Evolutionary conservation across 2,888 invertebrate species (phyloP).

Genomic region (Pristionchus fissidentatus): DNA sequence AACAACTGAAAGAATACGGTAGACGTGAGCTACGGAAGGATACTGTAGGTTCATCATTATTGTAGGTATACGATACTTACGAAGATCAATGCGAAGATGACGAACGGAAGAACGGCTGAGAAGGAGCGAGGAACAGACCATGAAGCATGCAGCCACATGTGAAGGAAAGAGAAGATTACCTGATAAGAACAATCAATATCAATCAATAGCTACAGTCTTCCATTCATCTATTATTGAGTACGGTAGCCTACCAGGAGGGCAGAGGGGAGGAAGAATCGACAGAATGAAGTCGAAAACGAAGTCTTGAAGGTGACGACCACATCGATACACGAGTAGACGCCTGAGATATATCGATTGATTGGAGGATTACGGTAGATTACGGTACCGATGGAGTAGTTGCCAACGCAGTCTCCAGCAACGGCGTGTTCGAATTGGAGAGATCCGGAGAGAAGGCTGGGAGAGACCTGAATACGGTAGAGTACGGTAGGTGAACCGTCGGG

Average conservation of each 20-base stretch:
- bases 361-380: not conserved
- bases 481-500: not conserved
- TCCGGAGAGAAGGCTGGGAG: constrained; percentile 65
- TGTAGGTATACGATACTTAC: constrained; percentile 50
- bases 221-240: not conserved
- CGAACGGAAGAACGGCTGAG: constrained; percentile 71
- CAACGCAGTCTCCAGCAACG: constrained; percentile 71
- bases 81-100: constrained; percentile 78
- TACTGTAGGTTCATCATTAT: no score
- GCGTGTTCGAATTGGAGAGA: constrained; percentile 61
- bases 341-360: constrained; percentile 42
- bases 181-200: constrained; percentile 32
- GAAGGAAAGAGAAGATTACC: constrained; percentile 72
- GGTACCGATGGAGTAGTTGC: constrained; percentile 71
- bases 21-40: not conserved
- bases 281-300: constrained; percentile 55
- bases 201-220: not conserved
- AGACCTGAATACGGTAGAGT: constrained; percentile 53
- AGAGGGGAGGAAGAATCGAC: constrained; percentile 67
- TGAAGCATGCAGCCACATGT: constrained; percentile 73
- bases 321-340: constrained; percentile 70
- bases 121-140: constrained; percentile 73
- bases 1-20: constrained; percentile 49
- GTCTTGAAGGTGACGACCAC: constrained; percentile 68
- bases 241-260: constrained; percentile 56